Evolutionary conservation across 1,140 invertebrate genomes (phyloP), one percentile per base, ranked within the genome.

Genomic region (Diploscapter pachys): DNA sequence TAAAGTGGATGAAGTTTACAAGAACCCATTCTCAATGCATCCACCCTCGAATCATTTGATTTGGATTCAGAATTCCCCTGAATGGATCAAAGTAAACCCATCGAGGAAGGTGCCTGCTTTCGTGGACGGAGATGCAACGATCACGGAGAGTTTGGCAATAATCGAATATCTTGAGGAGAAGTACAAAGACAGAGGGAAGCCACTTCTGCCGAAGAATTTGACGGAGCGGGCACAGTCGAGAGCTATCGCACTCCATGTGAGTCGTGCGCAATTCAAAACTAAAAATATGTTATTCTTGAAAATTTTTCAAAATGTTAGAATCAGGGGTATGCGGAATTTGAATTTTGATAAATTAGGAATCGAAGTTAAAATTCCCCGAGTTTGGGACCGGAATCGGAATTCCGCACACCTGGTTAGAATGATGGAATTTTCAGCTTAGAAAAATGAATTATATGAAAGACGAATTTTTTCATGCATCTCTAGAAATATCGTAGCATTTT

Each of bases 61-160:
- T 31, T 31, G 31, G 31, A 8, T 65, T 13, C 31, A 67, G 65
- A 67, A 67, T 31, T 4, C 53, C 48, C 6, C 65, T 6, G 65
- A 67, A 11, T 67, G 53, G 52, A 54, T 67, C 4, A 67, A 67
- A 53, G 52, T 54, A n/a, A 67, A 67, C 13, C 65, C 65, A 8
- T 52, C 65, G 5, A 67, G 56, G 48, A 67, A 67, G 11, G 65
- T 67, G 53, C 65, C 65, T 13, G 56, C 65, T 6, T 53, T 67
- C 4, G 50, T 67, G 50, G 56, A 54, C 4, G 56, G 56, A 13
- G 65, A 54, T 13, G 13, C 56, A 67, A 54, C 65, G 5, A n/a
- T 67, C 52, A 67, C 65, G 13, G 65, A 67, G 56, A 67, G 65
- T 5, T 53, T 67, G 49, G 65, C 65, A 6, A 67, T 67, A 67